Percentiles rank a stretch among this genome's conserved stretches.
Evolutionary conservation across 2,888 invertebrate genomes (phyloP).

Genomic region (Lingula anatina): DNA sequence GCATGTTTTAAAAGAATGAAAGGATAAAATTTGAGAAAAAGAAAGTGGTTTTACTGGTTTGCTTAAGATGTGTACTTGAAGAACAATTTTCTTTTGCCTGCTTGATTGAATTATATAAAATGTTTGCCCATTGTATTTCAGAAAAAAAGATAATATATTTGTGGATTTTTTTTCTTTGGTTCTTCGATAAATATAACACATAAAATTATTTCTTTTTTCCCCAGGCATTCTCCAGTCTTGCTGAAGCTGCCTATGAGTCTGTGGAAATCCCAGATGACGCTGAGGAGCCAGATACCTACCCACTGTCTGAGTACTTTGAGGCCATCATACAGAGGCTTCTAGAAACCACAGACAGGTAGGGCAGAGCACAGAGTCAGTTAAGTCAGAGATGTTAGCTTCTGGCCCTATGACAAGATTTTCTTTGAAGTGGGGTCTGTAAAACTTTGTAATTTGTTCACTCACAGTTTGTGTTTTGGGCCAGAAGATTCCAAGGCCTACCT

Average conservation of each 20-base stretch:
- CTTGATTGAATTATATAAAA: too few relatives aligned
- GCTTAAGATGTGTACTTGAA: too few relatives aligned
- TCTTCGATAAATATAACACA: not conserved
- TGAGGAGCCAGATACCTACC: conserved; percentile 75
- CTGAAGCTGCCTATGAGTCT: conserved; percentile 93
- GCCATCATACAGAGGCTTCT: conserved; percentile 85
- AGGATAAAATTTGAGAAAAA: too few relatives aligned
- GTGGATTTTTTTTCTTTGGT: not conserved
- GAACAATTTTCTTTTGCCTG: too few relatives aligned
- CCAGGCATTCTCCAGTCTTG: conserved; percentile 87
- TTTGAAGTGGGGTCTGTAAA: not conserved
- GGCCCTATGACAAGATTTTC: not conserved
- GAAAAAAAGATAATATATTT: too few relatives aligned
- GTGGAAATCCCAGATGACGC: conserved; percentile 60
- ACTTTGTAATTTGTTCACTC: too few relatives aligned
- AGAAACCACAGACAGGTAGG: conserved; percentile 85
- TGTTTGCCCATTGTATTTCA: too few relatives aligned
- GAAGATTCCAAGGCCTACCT: not conserved
- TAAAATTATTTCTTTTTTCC: conserved; percentile 12
- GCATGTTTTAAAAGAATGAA: too few relatives aligned
- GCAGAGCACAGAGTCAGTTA: too few relatives aligned
- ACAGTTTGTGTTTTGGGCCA: not conserved
- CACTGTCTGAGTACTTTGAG: conserved; percentile 88
- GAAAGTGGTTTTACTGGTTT: too few relatives aligned
- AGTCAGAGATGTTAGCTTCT: too few relatives aligned